A percentile compares a stretch with the other conserved stretches of the same genome.
phyloP scores from a whole-genome alignment of 1,140 invertebrate genomes.

The Goniozus legneri region DNA sequence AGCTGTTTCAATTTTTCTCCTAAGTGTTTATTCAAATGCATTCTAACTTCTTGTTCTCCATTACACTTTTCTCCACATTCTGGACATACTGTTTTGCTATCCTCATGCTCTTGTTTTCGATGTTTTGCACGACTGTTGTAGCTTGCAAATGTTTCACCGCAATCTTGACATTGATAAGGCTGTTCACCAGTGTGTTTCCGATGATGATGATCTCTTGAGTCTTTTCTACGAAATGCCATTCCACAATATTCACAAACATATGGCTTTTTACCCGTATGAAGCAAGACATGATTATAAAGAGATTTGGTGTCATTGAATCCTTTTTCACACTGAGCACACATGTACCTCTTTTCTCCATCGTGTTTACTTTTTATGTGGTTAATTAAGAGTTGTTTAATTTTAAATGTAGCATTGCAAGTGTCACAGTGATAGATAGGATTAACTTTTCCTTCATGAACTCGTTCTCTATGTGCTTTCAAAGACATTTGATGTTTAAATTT shows the following conservation, averaged over 20 bases:
- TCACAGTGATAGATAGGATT: constrained; percentile 23
- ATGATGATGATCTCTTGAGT: constrained; percentile 23
- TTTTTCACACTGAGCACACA: constrained; percentile 26
- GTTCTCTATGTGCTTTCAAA: constrained; percentile 30
- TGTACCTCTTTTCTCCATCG: constrained; percentile 23
- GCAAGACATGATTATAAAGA: constrained; percentile 24
- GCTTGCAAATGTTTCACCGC: constrained; percentile 21
- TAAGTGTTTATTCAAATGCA: constrained; percentile 30
- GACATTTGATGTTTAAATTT: constrained; percentile 36
- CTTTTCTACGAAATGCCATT: constrained; percentile 23
- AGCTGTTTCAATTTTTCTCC: constrained; percentile 22
- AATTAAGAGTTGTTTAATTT: constrained; percentile 21
- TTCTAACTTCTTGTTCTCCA: constrained; percentile 23
- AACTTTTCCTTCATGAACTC: constrained; percentile 22
- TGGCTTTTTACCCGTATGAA: constrained; percentile 28
- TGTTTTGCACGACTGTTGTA: constrained; percentile 21
- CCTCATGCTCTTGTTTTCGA: constrained; percentile 21
- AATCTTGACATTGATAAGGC: constrained; percentile 26
- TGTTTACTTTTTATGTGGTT: constrained; percentile 32
- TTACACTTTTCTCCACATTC: constrained; percentile 23
- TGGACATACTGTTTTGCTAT: constrained; percentile 19
- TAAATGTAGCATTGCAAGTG: constrained; percentile 20
- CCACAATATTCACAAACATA: constrained; percentile 26
- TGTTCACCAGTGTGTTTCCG: constrained; percentile 26
- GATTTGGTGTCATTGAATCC: constrained; percentile 25